A percentile compares a stretch with the other conserved stretches of the same genome.
phyloP scores from a whole-genome alignment of 2,113 vertebrate species.

The Entelurus aequoreus region DNA sequence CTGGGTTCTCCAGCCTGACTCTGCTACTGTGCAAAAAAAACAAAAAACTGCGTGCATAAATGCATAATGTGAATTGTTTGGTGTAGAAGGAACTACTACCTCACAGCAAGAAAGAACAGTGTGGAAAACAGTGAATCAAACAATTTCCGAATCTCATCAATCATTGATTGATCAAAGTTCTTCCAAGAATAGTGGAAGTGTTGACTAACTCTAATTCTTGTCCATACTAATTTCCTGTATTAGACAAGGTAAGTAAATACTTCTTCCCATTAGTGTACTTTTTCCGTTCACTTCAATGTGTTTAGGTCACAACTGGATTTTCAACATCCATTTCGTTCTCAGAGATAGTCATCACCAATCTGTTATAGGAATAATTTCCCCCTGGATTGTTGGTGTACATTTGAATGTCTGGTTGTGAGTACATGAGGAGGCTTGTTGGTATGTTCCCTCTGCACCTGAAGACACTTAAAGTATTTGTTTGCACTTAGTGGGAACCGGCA shows the following conservation, averaged over 20 bases:
- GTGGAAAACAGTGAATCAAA: background rate
- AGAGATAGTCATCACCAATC: slow-evolving; percentile 20
- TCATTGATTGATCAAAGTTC: too few relatives aligned
- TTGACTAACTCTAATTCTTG: background rate
- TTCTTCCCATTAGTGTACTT: background rate
- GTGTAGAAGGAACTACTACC: background rate
- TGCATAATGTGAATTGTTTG: background rate
- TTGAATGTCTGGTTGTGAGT: slow-evolving; percentile 26
- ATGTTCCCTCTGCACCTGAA: slow-evolving; percentile 43
- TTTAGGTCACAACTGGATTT: slow-evolving; percentile 34
- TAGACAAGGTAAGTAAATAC: background rate
- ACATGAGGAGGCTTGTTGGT: slow-evolving; percentile 25
- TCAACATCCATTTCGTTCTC: slow-evolving; percentile 42
- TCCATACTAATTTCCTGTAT: background rate
- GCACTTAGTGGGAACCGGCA: slow-evolving; percentile 29
- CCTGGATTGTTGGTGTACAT: slow-evolving; percentile 6
- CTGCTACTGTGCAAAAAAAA: too few relatives aligned
- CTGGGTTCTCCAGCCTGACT: too few relatives aligned
- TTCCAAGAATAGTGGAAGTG: background rate
- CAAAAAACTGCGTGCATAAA: too few relatives aligned
- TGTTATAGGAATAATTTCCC: slow-evolving; percentile 21
- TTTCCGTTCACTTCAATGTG: slow-evolving; percentile 11
- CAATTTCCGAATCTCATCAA: background rate
- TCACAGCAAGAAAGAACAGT: too few relatives aligned
- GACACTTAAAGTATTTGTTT: slow-evolving; percentile 2